Base-by-base conservation (phyloP, 2,888 invertebrate species). In the Argynnis bischoffii region DNA sequence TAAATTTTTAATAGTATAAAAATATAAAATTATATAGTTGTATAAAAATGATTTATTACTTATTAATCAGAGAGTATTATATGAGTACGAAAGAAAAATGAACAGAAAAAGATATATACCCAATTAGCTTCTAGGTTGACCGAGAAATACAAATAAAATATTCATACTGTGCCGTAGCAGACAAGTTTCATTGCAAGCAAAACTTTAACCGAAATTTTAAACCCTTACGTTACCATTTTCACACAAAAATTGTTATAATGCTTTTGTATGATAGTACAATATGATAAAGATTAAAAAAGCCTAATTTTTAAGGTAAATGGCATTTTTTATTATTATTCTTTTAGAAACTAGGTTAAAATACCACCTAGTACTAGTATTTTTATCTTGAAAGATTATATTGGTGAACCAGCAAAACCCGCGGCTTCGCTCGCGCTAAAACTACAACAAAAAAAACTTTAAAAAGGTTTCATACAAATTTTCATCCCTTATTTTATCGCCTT, bases 121-220 rank as follows among this genome's bases (percentile, higher is more conserved):
- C 78, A 81, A 81, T 81, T 81, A 82, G 76, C 72, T 69, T 71
- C 68, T n/a, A 63, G 60, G 67, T 74, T 68, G 64, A 72, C 69
- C 64, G 57, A 70, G 72, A 75, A 73, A 80, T 68, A 72, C 68
- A 64, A 72, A 74, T 77, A 76, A 79, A 82, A 80, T 77, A 78
- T 67, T 76, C 76, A 76, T 72, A 63, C 64, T 26, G 8, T 56
- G 46, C 63, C 63, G 57, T 55, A 60, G 64, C 70, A 65, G 70
- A 72, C 67, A 47, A 54, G 21, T 14, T 72, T 48, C 66, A 51
- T 69, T 71, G 69, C 69, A 63, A 21, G 60, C 16, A 46, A 41
- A 57, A 41, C 16, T 60, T 63, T 70, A 35, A 55, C 47, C 65
- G 64, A 63, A 69, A 63, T 60, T 67, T 70, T 53, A 31, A 55